Evolutionary conservation across 1,140 invertebrate genomes (phyloP), one percentile per base, ranked within the genome.

Genomic region (Oreohelix idahoensis): DNA sequence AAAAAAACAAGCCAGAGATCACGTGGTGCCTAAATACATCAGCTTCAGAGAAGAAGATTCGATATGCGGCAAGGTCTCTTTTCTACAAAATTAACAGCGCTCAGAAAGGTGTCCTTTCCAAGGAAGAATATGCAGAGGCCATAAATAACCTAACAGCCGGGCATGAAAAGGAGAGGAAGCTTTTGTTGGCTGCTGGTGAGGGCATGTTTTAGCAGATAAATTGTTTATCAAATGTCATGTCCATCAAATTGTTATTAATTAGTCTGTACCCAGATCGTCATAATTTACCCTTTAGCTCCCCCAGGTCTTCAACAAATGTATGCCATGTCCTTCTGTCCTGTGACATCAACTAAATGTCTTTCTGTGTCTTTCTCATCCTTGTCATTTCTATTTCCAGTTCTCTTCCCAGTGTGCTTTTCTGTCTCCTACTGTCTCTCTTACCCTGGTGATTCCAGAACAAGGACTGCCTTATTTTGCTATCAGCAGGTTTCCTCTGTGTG

Each of bases 11-110:
- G 45, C 83, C 86, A 36, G 96, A 97, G 88, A 96, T 97, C 0
- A 96, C 96, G 90, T 95, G 94, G 83, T 97, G 96, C 89, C 93
- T 97, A 0, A 95, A 95, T 0, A 97, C 97, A 93, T 95, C 96
- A 23, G 94, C 95, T 53, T 95, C 96, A 89, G 97, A 98, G 92
- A 97, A 97, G 84, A 94, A 97, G 15, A 96, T 96, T 0, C 94
- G 96, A 79, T 95, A 95, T 93, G 97, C 97, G 15, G 96, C 97
- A 0, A 94, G 95, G 76, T 95, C 96, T 90, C 94, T 98, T 81
- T 97, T 97, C 92, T 95, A 83, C 38, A 83, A 75, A 13, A 83
- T 91, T 36, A 90, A 89, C 75, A 83, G 80, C 5, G 85, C 90
- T 26, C 89, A 90, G 32, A 88, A 89, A 76, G 87, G 87, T 36